These are phyloP conservation scores for Dasyurus viverrinus DNA, from an alignment of 2,113 vertebrate species.

Conservation along the genomic window DNA sequence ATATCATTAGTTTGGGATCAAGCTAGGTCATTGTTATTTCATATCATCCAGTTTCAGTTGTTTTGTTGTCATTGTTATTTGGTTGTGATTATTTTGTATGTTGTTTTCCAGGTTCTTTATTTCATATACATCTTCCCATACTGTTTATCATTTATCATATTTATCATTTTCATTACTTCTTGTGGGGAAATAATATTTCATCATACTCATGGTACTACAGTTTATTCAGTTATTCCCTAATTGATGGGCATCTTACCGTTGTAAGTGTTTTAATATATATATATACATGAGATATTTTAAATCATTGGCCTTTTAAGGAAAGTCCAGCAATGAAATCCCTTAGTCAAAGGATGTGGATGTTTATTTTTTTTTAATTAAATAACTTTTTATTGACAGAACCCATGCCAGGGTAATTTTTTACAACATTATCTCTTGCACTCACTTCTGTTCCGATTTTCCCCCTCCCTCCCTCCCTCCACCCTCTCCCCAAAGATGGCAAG, in stretches of 20 bases:
- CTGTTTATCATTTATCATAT: not conserved
- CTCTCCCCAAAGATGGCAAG: no score
- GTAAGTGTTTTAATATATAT: not conserved
- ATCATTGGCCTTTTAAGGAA: not conserved
- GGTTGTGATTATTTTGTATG: not conserved
- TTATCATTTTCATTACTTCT: not conserved
- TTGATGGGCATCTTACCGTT: not conserved
- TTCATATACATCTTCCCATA: not conserved
- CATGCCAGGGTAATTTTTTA: no score
- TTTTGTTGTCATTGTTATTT: not conserved
- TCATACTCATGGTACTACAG: not conserved
- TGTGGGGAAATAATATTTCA: not conserved
- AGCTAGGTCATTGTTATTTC: not conserved
- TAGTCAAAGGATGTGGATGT: not conserved
- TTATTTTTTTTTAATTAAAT: no score
- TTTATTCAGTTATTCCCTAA: not conserved
- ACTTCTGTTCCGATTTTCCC: no score
- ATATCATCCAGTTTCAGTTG: not conserved
- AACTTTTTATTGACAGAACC: no score
- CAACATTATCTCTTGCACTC: no score
- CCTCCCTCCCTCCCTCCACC: no score
- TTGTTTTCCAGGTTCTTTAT: not conserved
- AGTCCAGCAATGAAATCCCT: not conserved
- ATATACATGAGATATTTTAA: not conserved
- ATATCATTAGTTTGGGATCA: not conserved